Conservation (phyloP, 1,140 invertebrate species). For the Solen grandis region DNA sequence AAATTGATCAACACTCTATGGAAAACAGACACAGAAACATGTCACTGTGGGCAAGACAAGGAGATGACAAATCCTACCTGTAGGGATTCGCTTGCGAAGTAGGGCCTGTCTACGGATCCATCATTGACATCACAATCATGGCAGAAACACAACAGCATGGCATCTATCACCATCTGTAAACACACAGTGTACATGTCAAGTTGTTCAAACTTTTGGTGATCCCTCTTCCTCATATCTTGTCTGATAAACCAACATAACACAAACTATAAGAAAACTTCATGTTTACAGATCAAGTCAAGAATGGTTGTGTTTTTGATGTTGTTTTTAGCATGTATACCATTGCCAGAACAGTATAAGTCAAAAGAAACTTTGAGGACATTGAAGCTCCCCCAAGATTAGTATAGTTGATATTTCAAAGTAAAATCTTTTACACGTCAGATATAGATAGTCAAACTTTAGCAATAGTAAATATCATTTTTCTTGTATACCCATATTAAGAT, state of each 20-base stretch:
- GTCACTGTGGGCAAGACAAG: neutral
- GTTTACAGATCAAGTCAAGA: neutral
- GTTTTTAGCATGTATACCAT: no score
- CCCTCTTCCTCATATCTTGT: neutral
- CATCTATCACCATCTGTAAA: constrained; percentile 95
- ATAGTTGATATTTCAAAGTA: no score
- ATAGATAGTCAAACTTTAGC: no score
- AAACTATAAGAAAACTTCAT: neutral
- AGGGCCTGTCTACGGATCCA: constrained; percentile 85
- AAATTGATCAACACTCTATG: neutral
- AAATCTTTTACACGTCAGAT: no score
- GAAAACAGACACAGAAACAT: neutral
- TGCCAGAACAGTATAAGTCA: no score
- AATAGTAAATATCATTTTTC: no score
- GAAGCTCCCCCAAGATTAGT: no score
- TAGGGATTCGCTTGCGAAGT: constrained; percentile 88
- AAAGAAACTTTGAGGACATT: no score
- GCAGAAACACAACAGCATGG: constrained; percentile 92
- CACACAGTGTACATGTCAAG: neutral
- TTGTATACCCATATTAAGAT: no score
- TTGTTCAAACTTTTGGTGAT: neutral
- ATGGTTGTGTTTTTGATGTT: neutral
- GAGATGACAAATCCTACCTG: constrained; percentile 82
- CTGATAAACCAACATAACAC: neutral
- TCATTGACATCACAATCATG: constrained; percentile 87